Evolutionary conservation across 2,797 vertebrate species (phyloP).

Genomic region (Eulemur mongoz): DNA sequence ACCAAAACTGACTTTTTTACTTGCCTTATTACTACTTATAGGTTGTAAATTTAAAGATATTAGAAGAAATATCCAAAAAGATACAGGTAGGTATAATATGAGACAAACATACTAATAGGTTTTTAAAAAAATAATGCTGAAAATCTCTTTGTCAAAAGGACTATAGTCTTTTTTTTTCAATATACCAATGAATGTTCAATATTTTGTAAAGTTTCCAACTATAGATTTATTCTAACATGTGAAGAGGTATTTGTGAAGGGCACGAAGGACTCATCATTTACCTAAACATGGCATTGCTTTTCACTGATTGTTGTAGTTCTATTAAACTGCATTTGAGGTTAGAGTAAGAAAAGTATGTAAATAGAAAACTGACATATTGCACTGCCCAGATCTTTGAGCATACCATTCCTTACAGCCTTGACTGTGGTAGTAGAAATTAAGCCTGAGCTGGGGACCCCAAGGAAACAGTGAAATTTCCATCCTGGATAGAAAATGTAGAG

Average conservation of each 20-base stretch:
- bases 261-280: neutral
- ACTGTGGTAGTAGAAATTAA: neutral
- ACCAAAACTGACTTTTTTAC: constrained; percentile 54
- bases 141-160: constrained; percentile 35
- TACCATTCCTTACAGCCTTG: neutral
- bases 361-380: neutral
- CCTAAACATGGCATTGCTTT: neutral
- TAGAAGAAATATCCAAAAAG: constrained; percentile 91
- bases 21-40: constrained; percentile 78
- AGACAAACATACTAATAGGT: neutral
- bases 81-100: constrained; percentile 87
- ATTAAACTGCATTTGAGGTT: neutral
- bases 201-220: constrained; percentile 42
- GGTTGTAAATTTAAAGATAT: constrained; percentile 94
- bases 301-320: neutral
- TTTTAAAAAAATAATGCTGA: neutral
- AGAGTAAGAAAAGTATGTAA: neutral
- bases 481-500: neutral
- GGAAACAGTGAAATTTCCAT: neutral
- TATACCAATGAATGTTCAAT: constrained; percentile 2
- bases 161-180: neutral
- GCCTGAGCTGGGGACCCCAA: neutral
- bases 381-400: neutral
- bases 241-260: neutral
- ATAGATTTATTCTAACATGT: neutral